phyloP scores from a whole-genome alignment of 2,113 vertebrate species.

The Petrocephalus zakoni region DNA sequence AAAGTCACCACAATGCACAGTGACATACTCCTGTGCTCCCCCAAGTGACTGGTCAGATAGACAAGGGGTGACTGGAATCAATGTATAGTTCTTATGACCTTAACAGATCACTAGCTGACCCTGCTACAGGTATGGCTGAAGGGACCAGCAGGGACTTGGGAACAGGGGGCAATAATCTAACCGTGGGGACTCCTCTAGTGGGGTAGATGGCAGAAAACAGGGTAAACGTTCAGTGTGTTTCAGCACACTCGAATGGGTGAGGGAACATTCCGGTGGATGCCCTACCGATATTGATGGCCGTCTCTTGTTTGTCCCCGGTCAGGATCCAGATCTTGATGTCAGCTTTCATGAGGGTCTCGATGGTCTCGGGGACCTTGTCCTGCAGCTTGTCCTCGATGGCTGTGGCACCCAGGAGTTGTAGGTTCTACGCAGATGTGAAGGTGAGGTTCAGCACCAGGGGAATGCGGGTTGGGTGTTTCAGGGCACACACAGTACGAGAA shows the following conservation, averaged over 20 bases:
- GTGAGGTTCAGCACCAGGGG: not conserved
- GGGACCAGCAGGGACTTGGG: not conserved
- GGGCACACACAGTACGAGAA: not conserved
- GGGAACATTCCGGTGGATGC: not conserved
- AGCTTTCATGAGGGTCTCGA: slow-evolving; percentile 94
- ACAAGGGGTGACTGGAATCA: not conserved
- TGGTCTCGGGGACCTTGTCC: slow-evolving; percentile 81
- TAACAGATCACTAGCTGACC: not conserved
- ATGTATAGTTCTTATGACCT: not conserved
- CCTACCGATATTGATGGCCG: slow-evolving; percentile 94
- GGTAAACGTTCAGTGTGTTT: no score
- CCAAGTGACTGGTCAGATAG: no score
- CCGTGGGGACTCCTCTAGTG: not conserved
- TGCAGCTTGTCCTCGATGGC: slow-evolving; percentile 73
- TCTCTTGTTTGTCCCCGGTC: slow-evolving; percentile 97
- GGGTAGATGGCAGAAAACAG: not conserved
- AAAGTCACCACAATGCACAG: no score
- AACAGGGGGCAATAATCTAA: not conserved
- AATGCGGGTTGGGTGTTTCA: not conserved
- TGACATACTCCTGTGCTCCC: no score
- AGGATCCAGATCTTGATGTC: slow-evolving; percentile 99
- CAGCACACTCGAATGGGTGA: not conserved
- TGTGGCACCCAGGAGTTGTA: slow-evolving; percentile 92
- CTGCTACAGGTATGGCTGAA: not conserved
- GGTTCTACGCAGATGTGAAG: slow-evolving; percentile 63